Base-by-base conservation (phyloP, 2,113 vertebrate genomes). In the Melanostigma gelatinosum region DNA sequence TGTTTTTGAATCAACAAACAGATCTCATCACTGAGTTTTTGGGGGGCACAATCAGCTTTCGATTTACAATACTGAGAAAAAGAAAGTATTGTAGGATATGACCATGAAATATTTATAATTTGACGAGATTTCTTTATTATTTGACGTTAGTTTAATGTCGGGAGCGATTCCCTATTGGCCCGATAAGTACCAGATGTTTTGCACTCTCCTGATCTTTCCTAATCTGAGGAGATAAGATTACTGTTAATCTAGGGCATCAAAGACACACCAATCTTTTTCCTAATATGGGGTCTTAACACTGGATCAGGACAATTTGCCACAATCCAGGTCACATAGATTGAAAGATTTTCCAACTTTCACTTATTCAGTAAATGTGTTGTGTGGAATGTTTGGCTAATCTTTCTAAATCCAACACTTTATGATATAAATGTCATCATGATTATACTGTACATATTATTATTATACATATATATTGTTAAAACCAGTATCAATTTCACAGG, bases 271-370 rank as follows among this genome's bases (percentile, higher is more conserved):
- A 92, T 93, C 91, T 75, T 22, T 81, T 83, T 82, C 82, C 73
- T 92, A 94, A 93, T 92, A 84, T 83, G 62, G 76, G 93, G 93
- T 93, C 89, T 94, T 94, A 94, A 94, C 93, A 94, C 92, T 80
- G 91, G 89, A 93, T 94, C 70, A 91, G 89, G 84, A 87, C 89
- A 90, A 91, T 73, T 87, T 85, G 75, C 73, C 79, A 79, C 83
- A 86, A 94, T 93, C 79, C 88, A 93, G 93, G 91, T 93, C 91
- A 89, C 54, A 52, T 2, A 40, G 60, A 79, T 82, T 71, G 20
- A 76, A 73, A 79, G 80, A 87, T 63, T 81, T 82, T 69, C 24
- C 24, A 73, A 76, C 79, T 90, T 90, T 90, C 72, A 60, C 75
- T 86, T 44, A 24, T 65, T 72, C 7, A 27, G 15, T 57, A 6